Conservation (phyloP, 2,888 invertebrate species). For the Hybos culiciformis region DNA sequence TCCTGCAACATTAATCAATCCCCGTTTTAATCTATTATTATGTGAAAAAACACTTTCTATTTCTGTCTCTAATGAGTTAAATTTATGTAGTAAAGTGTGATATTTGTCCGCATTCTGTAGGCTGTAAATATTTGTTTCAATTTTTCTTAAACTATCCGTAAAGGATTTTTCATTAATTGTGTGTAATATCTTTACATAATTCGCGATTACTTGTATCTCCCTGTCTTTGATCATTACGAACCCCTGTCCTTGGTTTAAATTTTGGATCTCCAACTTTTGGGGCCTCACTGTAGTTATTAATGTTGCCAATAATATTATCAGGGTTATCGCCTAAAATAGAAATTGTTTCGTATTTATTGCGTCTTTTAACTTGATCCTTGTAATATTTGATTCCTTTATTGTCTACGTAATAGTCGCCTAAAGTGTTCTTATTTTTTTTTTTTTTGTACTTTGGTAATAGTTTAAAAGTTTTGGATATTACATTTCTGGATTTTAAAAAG, state of each 20-base stretch:
- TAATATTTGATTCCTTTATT: conserved; percentile 3
- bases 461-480: conserved; percentile 1
- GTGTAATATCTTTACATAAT: conserved; percentile 6
- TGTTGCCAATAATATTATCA: background rate
- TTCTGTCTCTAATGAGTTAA: background rate
- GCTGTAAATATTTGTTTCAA: conserved; percentile 5
- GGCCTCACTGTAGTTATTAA: background rate
- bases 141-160: conserved; percentile 1
- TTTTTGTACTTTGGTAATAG: conserved; percentile 2
- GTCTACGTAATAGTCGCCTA: conserved; percentile 3
- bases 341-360: conserved; percentile 4
- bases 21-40: background rate
- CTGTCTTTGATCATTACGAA: conserved; percentile 3
- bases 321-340: background rate
- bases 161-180: conserved; percentile 1
- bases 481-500: conserved; percentile 3
- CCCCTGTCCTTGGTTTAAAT: conserved; percentile 2
- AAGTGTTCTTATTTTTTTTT: background rate
- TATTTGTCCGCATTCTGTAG: conserved; percentile 3
- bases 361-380: conserved; percentile 4
- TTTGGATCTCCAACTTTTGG: conserved; percentile 1
- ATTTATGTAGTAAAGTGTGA: conserved; percentile 1
- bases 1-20: conserved; percentile 3
- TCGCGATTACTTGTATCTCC: background rate
- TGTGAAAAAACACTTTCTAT: background rate